Base-by-base conservation (phyloP, 2,113 vertebrate species). In the Semicossyphus pulcher region DNA sequence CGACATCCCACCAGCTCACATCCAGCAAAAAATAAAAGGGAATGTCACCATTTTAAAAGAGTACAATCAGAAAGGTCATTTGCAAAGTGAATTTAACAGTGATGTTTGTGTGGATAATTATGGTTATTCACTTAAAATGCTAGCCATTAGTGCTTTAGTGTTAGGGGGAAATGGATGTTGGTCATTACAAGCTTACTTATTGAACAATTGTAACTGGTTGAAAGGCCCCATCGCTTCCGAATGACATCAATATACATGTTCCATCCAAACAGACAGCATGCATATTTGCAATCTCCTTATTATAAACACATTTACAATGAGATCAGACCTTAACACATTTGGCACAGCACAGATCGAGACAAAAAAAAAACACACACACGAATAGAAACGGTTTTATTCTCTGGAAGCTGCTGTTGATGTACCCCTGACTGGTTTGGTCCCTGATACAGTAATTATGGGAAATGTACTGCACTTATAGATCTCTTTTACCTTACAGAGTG, bases 41-140 rank as follows among this genome's bases (percentile, higher is more conserved):
- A 75, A 71, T 26, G 54, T 36, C 72, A 76, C 64, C 80, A 32
- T 70, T 84, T 81, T 65, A 81, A 85, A 76, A 72, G 67, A 70
- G 75, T 39, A 76, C 72, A 85, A 86, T 87, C 67, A 83, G 66
- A 85, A 48, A 74, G 72, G 76, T 87, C 32, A 81, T 92, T 86
- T 66, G 79, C 72, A 74, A 86, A 76, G 73, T 70, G 63, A 90
- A 90, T 91, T 92, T 84, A 90, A 76, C 86, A 78, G 78, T 83
- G 76, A 76, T 79, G 80, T 84, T 86, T 80, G 85, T 80, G 83
- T 78, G 34, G 80, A 91, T 93, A 90, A 94, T 93, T 92, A 93
- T 86, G 92, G 77, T 92, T 91, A 93, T 93, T 89, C 76, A 37
- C 83, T 70, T 80, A 66, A 76, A 89, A 90, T 81, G 74, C 86